These are phyloP conservation scores for Eupithecia subfuscata DNA, from an alignment of 2,888 invertebrate species.

Conservation along the genomic window DNA sequence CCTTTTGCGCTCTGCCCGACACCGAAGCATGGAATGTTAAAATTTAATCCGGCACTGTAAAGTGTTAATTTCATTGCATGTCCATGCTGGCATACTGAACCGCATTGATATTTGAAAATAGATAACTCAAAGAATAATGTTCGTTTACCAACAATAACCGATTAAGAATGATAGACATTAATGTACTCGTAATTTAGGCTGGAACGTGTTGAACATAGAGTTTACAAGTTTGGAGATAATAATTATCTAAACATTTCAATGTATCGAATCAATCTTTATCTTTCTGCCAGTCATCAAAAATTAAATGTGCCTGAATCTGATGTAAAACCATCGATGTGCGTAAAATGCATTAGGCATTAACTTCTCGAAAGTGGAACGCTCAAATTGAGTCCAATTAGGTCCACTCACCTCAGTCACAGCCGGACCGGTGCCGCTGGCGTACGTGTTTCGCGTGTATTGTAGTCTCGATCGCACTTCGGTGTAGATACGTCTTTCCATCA, in stretches of 20 bases:
- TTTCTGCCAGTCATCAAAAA: no score
- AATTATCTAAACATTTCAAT: neutral
- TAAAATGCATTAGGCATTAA: no score
- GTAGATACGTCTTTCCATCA: no score
- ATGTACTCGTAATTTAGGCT: neutral
- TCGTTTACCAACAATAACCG: neutral
- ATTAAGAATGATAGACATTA: neutral
- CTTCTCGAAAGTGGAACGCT: no score
- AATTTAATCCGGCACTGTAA: neutral
- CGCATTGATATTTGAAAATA: neutral
- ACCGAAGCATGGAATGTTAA: slow-evolving; percentile 9
- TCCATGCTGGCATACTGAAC: neutral
- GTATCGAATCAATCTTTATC: neutral
- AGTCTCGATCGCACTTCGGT: no score
- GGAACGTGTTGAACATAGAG: neutral
- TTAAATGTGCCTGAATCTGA: neutral
- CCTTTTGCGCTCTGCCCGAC: slow-evolving; percentile 32
- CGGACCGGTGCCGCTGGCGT: no score
- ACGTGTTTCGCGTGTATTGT: no score
- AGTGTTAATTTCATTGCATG: neutral
- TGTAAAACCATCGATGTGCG: no score
- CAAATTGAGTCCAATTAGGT: no score
- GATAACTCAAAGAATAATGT: neutral
- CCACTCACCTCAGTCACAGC: no score
- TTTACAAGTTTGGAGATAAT: neutral